A percentile compares a stretch with the other conserved stretches of the same genome.
Evolutionary conservation across 2,113 vertebrate species (phyloP).

Genomic region (Podiceps cristatus): DNA sequence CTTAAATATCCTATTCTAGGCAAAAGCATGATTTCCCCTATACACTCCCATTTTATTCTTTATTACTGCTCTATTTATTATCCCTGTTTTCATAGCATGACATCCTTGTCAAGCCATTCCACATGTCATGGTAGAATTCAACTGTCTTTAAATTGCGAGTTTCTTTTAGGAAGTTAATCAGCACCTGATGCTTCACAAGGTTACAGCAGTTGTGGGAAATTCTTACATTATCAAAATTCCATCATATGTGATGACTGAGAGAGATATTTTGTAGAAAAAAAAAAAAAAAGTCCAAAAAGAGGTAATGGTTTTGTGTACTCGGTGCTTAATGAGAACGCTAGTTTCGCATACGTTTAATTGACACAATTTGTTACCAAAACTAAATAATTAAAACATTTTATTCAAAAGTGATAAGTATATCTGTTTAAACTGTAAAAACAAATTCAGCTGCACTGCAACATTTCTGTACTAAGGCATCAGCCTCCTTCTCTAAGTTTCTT

Average conservation of each 20-base stretch:
- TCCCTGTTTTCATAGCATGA: not conserved
- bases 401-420: not conserved
- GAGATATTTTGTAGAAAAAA: not conserved
- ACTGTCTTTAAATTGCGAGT: not conserved
- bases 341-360: not conserved
- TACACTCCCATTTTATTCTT: not conserved
- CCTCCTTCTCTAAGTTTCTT: slow-evolving; percentile 3
- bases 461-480: not conserved
- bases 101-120: not conserved
- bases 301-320: not conserved
- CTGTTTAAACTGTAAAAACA: not conserved
- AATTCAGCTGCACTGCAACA: not conserved
- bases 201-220: not conserved
- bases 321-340: not conserved
- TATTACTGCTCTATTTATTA: not conserved
- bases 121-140: not conserved
- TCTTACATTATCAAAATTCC: not conserved
- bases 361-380: not conserved
- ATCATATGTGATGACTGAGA: not conserved
- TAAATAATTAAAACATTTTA: not conserved
- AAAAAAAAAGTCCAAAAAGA: too few relatives aligned
- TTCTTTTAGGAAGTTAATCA: not conserved
- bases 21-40: not conserved
- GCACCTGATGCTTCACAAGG: not conserved
- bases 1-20: not conserved